Evolutionary conservation across 2,888 invertebrate species (phyloP).

Genomic region (Agrotis segetum): DNA sequence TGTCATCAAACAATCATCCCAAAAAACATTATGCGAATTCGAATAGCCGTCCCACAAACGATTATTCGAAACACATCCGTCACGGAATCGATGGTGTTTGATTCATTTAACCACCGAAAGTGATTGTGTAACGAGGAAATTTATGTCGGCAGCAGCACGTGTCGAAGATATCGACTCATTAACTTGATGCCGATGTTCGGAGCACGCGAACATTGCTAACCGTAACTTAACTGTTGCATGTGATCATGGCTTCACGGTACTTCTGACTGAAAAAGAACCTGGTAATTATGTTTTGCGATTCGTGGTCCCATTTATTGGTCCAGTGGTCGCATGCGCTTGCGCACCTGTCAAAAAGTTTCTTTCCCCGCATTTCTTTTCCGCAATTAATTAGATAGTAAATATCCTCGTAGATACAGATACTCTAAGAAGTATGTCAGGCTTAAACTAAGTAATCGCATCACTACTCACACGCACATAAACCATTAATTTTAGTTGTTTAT

Average conservation of each 20-base stretch:
- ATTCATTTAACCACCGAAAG: slow-evolving; percentile 63
- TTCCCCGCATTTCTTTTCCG: slow-evolving; percentile 32
- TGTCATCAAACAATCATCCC: slow-evolving; percentile 21
- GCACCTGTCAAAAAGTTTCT: slow-evolving; percentile 14
- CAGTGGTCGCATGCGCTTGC: slow-evolving; percentile 4
- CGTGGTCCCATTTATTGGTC: slow-evolving; percentile 21
- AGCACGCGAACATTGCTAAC: slow-evolving; percentile 79
- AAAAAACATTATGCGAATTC: slow-evolving; percentile 12
- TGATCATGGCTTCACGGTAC: slow-evolving; percentile 71
- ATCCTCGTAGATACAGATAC: slow-evolving; percentile 1
- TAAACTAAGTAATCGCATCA: slow-evolving; percentile 7
- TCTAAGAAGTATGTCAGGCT: slow-evolving; percentile 9
- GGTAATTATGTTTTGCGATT: slow-evolving; percentile 62
- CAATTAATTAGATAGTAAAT: neutral
- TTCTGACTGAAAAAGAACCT: slow-evolving; percentile 62
- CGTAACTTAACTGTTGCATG: slow-evolving; percentile 84
- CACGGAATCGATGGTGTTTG: slow-evolving; percentile 53
- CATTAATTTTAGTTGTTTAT: neutral
- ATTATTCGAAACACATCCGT: slow-evolving; percentile 31
- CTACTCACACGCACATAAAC: neutral
- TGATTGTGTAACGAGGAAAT: slow-evolving; percentile 74
- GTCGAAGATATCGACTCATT: slow-evolving; percentile 58
- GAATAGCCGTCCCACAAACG: slow-evolving; percentile 21
- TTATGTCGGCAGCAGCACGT: slow-evolving; percentile 50
- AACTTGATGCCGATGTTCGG: slow-evolving; percentile 67